A percentile compares a stretch with the other conserved stretches of the same genome.
phyloP scores from a whole-genome alignment of 2,797 vertebrate species.

The Rhinella marina region DNA sequence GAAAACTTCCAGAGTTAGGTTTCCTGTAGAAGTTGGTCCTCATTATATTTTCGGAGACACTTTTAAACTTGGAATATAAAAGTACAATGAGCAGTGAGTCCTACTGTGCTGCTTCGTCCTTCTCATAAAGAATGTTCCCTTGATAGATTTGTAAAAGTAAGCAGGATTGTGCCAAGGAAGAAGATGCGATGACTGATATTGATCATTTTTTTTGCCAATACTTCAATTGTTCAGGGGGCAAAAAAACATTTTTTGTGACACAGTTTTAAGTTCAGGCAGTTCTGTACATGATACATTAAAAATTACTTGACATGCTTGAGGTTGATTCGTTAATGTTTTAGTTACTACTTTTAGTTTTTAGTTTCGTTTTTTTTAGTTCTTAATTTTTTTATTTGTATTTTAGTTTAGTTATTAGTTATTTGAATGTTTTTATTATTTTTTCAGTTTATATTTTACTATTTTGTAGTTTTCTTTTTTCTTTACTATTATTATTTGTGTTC shows the following conservation, averaged over 20 bases:
- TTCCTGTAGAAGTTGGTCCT: conserved; percentile 31
- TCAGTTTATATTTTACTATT: too few relatives aligned
- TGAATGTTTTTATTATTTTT: too few relatives aligned
- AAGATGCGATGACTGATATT: not conserved
- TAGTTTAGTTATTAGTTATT: too few relatives aligned
- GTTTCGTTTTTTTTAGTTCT: too few relatives aligned
- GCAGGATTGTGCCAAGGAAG: not conserved
- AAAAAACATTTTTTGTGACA: not conserved
- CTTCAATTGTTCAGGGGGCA: not conserved
- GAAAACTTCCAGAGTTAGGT: conserved; percentile 11
- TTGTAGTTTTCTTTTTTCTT: too few relatives aligned
- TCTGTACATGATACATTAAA: not conserved
- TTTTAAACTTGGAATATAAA: conserved; percentile 54
- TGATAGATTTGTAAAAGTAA: conserved; percentile 31
- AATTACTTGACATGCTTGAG: not conserved
- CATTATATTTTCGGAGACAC: conserved; percentile 49
- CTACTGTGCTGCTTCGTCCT: conserved; percentile 14
- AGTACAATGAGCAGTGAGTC: conserved; percentile 36
- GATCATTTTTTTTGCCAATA: not conserved
- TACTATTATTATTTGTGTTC: too few relatives aligned
- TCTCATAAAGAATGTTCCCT: not conserved
- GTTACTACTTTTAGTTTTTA: not conserved
- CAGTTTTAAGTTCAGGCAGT: not conserved
- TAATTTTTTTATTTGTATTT: too few relatives aligned
- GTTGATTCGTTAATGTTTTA: not conserved